A percentile compares a stretch with the other conserved stretches of the same genome.
Conservation (phyloP, 2,888 invertebrate species). For the Metallyticus violacea region DNA sequence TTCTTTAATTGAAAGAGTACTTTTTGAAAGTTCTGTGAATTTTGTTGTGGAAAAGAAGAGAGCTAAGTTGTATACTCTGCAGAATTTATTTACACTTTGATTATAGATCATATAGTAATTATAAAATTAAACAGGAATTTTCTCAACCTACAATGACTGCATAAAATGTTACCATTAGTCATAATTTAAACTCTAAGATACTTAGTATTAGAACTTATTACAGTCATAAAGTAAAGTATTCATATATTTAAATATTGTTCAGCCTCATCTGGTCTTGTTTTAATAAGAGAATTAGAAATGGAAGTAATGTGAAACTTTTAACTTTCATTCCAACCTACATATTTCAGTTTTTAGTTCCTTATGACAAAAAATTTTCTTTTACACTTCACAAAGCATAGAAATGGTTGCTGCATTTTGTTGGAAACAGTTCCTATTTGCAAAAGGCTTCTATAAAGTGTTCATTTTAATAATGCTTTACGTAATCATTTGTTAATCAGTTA, state of each 20-base stretch:
- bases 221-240: neutral
- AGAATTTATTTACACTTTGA: neutral
- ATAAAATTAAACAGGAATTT: neutral
- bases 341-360: neutral
- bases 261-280: too few species aligned
- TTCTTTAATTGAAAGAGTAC: neutral
- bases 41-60: neutral
- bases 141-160: neutral
- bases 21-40: neutral
- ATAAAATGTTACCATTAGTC: neutral
- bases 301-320: too few species aligned
- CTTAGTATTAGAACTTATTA: neutral
- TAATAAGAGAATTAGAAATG: too few species aligned
- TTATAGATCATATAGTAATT: neutral
- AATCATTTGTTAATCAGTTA: neutral
- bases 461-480: neutral
- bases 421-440: neutral
- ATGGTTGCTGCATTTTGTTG: neutral
- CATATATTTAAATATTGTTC: neutral
- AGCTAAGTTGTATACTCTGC: neutral
- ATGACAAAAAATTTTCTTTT: neutral
- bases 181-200: neutral
- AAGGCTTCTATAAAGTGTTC: neutral
- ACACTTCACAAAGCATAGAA: neutral
- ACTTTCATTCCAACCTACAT: neutral